Base-by-base conservation (phyloP, 1,140 invertebrate species). In the Papilio dardanus region DNA sequence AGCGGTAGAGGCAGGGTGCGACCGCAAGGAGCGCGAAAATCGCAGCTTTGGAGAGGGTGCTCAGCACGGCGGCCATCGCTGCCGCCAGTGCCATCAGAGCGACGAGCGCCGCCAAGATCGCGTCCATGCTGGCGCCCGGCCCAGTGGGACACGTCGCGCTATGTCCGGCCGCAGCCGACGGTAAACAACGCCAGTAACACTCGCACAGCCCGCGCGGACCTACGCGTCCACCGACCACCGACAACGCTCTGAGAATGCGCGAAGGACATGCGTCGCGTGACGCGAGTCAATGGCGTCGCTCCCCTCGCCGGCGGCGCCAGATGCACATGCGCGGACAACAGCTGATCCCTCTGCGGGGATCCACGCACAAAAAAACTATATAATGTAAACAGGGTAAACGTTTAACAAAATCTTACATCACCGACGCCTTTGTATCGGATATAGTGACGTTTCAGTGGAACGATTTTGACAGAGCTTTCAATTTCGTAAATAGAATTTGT, bases 81-180 rank as follows among this genome's bases (percentile, higher is more conserved):
- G 94, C 93, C 80, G 93, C 92, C 79, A 91, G 82, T 83, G 94
- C 94, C 94, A 95, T 94, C 62, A 95, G 89, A 71, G 92, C 93
- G 80, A 94, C 93, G 81, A 95, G 89, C 78, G 92, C 91, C 85
- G 94, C 91, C 84, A 95, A 89, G 76, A 95, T 84, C 79, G 93
- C 93, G 88, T 93, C 92, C 93, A 94, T 94, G 85, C 80, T 93
- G 90, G 89, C 89, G 83, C 75, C 40, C 69, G 75, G 89, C 87
- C 90, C 87, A 91, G 84, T 92, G 84, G 88, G 84, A 78, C 87
- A 79, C 84, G 80, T 80, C 73, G 71, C 75, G 78, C 74, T 77
- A 82, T 81, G 83, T 79, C 81, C 84, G 81, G 76, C 80, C 79
- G 80, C 83, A 82, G 76, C 78, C 83, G 76, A 80, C 77, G 83